A percentile compares a stretch with the other conserved stretches of the same genome.
Conservation (phyloP, 2,888 invertebrate genomes). For the Andrena dorsata region DNA sequence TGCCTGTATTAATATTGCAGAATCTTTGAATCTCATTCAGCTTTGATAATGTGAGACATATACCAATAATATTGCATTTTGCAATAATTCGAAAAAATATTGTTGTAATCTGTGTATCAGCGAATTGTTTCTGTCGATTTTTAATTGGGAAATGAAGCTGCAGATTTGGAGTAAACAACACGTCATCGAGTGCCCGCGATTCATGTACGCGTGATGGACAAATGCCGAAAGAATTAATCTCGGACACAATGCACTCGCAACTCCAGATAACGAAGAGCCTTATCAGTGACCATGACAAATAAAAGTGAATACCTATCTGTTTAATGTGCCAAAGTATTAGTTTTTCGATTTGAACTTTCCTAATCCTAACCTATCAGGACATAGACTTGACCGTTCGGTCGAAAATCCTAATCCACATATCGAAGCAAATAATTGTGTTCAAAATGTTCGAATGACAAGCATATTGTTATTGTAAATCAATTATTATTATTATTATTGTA, state of each 20-base stretch:
- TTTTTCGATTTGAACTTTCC: not conserved
- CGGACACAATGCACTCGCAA: conserved; percentile 18
- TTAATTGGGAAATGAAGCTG: conserved; percentile 8
- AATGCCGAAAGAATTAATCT: conserved; percentile 16
- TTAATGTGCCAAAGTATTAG: not conserved
- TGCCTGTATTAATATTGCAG: too few relatives aligned
- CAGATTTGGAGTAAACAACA: conserved; percentile 36
- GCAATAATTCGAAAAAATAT: too few relatives aligned
- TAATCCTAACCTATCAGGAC: conserved; percentile 41
- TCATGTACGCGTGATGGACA: not conserved
- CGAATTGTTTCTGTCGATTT: not conserved
- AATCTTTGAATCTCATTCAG: too few relatives aligned
- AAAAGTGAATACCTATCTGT: not conserved
- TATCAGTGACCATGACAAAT: conserved; percentile 26
- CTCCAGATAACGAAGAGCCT: conserved; percentile 33
- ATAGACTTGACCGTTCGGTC: not conserved
- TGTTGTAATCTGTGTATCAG: not conserved
- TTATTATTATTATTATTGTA: not conserved
- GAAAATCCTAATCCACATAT: not conserved
- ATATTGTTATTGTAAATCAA: conserved; percentile 3
- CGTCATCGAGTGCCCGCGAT: conserved; percentile 18
- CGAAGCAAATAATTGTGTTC: not conserved
- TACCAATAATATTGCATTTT: too few relatives aligned
- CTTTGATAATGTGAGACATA: too few relatives aligned
- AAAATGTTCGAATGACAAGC: not conserved